phyloP scores from a whole-genome alignment of 2,113 vertebrate genomes.

The Machaerirhynchus nigripectus region DNA sequence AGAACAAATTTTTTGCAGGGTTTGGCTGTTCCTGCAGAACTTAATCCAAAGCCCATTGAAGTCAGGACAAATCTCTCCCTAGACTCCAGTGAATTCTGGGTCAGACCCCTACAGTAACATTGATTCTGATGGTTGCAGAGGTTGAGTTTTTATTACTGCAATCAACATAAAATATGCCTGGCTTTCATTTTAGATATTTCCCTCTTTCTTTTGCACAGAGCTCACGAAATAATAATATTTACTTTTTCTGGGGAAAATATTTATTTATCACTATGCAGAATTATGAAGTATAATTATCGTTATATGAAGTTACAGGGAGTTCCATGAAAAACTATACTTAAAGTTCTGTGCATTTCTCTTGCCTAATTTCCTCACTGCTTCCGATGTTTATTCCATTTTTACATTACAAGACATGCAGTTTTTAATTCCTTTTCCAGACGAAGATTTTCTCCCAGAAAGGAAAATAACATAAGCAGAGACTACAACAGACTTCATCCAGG shows the following conservation, averaged over 20 bases:
- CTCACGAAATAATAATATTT: background rate
- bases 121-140: slow-evolving; percentile 41
- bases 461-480: background rate
- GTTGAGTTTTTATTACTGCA: slow-evolving; percentile 57
- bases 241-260: background rate
- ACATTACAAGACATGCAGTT: background rate
- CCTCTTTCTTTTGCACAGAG: background rate
- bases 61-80: slow-evolving; percentile 41
- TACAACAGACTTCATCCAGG: background rate
- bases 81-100: slow-evolving; percentile 60
- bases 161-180: slow-evolving; percentile 51
- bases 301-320: background rate
- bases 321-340: background rate
- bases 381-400: background rate
- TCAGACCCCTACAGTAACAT: slow-evolving; percentile 51
- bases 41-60: slow-evolving; percentile 63
- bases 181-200: slow-evolving; percentile 29
- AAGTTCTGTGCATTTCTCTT: background rate
- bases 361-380: background rate
- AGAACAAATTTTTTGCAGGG: slow-evolving; percentile 47
- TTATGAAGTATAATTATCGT: background rate
- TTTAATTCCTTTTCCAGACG: background rate
- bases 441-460: background rate
- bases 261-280: background rate
- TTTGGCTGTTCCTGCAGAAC: slow-evolving; percentile 52